Evolutionary conservation across 2,888 invertebrate genomes (phyloP), one percentile per base, ranked within the genome.

Genomic region (Antitype chi): DNA sequence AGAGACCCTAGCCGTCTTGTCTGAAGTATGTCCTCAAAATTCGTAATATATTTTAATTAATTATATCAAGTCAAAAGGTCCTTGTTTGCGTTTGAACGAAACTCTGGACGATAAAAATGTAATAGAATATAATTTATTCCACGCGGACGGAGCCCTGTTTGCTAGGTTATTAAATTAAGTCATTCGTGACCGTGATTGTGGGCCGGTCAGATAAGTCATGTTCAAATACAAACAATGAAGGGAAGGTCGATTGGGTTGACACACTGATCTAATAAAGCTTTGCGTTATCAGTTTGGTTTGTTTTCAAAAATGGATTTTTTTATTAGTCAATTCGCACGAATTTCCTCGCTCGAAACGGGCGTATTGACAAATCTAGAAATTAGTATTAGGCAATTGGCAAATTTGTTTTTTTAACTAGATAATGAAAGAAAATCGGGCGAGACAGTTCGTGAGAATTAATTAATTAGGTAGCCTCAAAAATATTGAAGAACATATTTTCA

Each of bases 121-220:
- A 28, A 52, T 20, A 20, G n/a, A 52, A n/a, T 28, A 43, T 84
- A 72, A 81, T 80, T 60, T 81, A 81, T 81, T 81, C 85, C 80
- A 74, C 66, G 60, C 38, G 13, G 47, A 47, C 25, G 23, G 15
- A 66, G 60, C 57, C 32, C 52, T 62, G 64, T 75, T 74, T 85
- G 55, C 28, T 25, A 49, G 20, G 64, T 74, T 75, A 87, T 79
- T 49, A 78, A 76, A 87, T 79, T 49, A 78, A 76, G 78, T 78
- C 64, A 79, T 73, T 76, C 75, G 71, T 79, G 79, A 74, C 63
- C 57, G n/a, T 87, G 73, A 75, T 73, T 73, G 64, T 49, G 60
- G 64, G 72, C n/a, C 55, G 59, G 68, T 38, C n/a, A 62, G 28
- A 77, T 64, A 23, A 74, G 32, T 84, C 74, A 74, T 80, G 73